Percentiles rank a stretch among this genome's conserved stretches.
phyloP scores from a whole-genome alignment of 2,888 invertebrate genomes.

The Xanthorhoe designata region DNA sequence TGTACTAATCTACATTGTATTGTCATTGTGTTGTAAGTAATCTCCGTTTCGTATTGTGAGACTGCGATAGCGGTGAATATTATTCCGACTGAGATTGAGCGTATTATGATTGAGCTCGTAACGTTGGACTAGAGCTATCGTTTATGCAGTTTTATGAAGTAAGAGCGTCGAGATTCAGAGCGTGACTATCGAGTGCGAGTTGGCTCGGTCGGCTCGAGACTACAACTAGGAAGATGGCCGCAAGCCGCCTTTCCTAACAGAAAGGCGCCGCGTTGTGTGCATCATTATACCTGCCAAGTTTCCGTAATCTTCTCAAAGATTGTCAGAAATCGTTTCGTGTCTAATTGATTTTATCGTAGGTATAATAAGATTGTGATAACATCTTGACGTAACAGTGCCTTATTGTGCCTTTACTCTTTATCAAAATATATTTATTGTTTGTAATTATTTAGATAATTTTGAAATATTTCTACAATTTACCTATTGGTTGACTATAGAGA shows the following conservation, averaged over 20 bases:
- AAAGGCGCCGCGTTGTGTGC: conserved; percentile 73
- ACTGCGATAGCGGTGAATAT: conserved; percentile 25
- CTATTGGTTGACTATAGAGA: conserved; percentile 70
- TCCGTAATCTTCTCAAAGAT: conserved; percentile 76
- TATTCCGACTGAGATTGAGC: conserved; percentile 34
- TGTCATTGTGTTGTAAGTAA: conserved; percentile 49
- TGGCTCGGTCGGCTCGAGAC: conserved; percentile 40
- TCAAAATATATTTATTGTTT: conserved; percentile 79
- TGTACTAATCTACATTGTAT: conserved; percentile 56
- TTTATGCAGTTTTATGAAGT: conserved; percentile 16
- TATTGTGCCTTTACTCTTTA: conserved; percentile 79
- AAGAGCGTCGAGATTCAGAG: conserved; percentile 36
- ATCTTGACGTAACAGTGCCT: conserved; percentile 83
- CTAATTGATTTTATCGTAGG: conserved; percentile 61
- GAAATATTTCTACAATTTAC: conserved; percentile 73
- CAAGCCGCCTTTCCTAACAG: conserved; percentile 74
- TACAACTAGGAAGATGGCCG: conserved; percentile 50
- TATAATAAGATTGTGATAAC: conserved; percentile 82
- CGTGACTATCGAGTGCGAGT: conserved; percentile 60
- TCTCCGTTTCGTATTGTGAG: conserved; percentile 31
- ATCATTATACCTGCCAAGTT: conserved; percentile 62
- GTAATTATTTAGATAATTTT: conserved; percentile 76
- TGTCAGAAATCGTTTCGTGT: conserved; percentile 70
- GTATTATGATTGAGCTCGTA: conserved; percentile 21
- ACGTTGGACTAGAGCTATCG: conserved; percentile 20